A percentile compares a stretch with the other conserved stretches of the same genome.
Conservation (phyloP, 2,113 vertebrate genomes). For the Rhodinocichla rosea region DNA sequence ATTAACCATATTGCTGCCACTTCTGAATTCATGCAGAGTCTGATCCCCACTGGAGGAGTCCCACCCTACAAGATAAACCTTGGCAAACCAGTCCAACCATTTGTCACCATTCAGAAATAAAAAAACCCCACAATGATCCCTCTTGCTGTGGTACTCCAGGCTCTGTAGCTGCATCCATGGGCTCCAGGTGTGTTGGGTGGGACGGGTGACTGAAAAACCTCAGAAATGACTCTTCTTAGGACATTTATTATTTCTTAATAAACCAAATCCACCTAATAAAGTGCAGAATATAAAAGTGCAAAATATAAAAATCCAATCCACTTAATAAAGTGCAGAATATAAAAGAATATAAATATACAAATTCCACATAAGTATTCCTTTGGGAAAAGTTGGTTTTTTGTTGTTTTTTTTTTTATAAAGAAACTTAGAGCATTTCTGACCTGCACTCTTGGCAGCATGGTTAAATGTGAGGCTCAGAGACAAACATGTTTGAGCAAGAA, state of each 20-base stretch:
- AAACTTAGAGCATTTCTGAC: not conserved
- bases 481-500: not conserved
- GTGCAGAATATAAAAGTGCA: not conserved
- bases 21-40: not conserved
- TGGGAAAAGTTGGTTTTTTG: no score
- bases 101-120: not conserved
- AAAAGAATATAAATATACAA: not conserved
- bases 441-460: not conserved
- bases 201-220: not conserved
- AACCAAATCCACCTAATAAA: not conserved
- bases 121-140: not conserved
- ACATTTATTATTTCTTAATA: not conserved
- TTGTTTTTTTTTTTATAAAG: not conserved
- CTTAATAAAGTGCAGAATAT: not conserved
- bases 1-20: not conserved
- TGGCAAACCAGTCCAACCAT: not conserved
- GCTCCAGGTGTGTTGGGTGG: not conserved
- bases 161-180: not conserved
- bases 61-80: not conserved
- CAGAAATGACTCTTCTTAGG: not conserved
- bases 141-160: fast-evolving
- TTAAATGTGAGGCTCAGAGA: not conserved
- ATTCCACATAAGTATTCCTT: not conserved
- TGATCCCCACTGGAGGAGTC: not conserved
- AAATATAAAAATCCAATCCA: not conserved